Base-by-base conservation (phyloP, 2,888 invertebrate species). In the Andrena marginata region DNA sequence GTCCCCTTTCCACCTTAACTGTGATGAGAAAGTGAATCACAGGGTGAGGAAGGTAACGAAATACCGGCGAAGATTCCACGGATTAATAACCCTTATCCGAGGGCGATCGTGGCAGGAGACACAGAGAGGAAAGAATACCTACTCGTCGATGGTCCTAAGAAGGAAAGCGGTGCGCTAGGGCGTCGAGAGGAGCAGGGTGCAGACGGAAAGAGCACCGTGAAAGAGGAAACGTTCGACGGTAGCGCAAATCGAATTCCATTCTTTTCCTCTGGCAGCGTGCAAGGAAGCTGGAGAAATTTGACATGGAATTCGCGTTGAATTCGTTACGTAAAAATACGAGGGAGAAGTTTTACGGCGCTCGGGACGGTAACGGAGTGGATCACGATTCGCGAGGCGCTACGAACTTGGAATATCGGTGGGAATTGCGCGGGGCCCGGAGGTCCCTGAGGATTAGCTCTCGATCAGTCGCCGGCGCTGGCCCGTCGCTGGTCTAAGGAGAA, bases 81-180 rank as follows among this genome's bases (percentile, higher is more conserved):
- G 64, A 51, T 64, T 79, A 75, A 79, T 75, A 69, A 75, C 42
- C n/a, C 56, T 23, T 42, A 7, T 56, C 59, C 20, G 3, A 3
- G 3, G 23, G 31, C 0, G 8, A 16, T 7, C 16, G 10, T 13
- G 31, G 33, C n/a, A 33, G 20, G 4, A 26, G 70, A 59, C 59
- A 23, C 10, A n/a, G 35, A 16, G 29, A 8, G 8, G 56, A 7
- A 42, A 64, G 13, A 56, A 23, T 10, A 26, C 56, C 26, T 23
- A 10, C 23, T 13, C 10, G 56, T 1, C 16, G 42, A 4, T 16
- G 42, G 16, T 42, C 42, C 42, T 42, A 42, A 16, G 16, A 13
- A 4, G 68, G 5, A 67, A 64, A 64, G 8, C 29, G 59, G 59
- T 31, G 59, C 16, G 59, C n/a, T 13, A 48, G 42, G 23, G 13